These are phyloP conservation scores for Thera britannica DNA, from an alignment of 2,888 invertebrate species.

Conservation along the genomic window DNA sequence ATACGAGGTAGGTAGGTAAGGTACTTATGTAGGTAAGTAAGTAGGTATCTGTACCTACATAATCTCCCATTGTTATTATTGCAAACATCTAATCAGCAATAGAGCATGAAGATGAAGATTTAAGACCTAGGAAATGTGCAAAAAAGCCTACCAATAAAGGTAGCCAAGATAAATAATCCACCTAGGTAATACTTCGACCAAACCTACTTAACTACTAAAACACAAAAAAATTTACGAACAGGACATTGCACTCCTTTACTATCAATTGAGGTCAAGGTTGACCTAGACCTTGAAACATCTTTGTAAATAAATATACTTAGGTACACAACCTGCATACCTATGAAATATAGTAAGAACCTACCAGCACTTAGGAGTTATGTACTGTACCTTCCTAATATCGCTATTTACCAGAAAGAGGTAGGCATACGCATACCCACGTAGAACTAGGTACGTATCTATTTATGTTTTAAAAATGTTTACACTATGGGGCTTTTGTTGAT, in stretches of 20 bases:
- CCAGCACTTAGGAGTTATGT: too few species aligned
- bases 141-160: too few species aligned
- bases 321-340: too few species aligned
- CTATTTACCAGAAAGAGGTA: too few species aligned
- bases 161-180: too few species aligned
- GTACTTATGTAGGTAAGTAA: not conserved
- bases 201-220: not conserved
- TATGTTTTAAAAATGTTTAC: too few species aligned
- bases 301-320: too few species aligned
- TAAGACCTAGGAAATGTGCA: not conserved
- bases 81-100: slow-evolving; percentile 6
- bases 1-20: not conserved
- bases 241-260: slow-evolving; percentile 2
- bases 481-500: not conserved
- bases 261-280: not conserved
- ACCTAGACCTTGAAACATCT: not conserved
- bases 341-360: too few species aligned
- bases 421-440: too few species aligned
- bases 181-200: not conserved
- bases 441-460: too few species aligned
- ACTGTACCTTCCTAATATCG: too few species aligned
- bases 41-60: slow-evolving; percentile 11
- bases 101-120: slow-evolving; percentile 10
- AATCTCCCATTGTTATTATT: slow-evolving; percentile 19
- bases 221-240: not conserved